A percentile compares a stretch with the other conserved stretches of the same genome.
Evolutionary conservation across 2,888 invertebrate genomes (phyloP).

Genomic region (Myathropa florea): DNA sequence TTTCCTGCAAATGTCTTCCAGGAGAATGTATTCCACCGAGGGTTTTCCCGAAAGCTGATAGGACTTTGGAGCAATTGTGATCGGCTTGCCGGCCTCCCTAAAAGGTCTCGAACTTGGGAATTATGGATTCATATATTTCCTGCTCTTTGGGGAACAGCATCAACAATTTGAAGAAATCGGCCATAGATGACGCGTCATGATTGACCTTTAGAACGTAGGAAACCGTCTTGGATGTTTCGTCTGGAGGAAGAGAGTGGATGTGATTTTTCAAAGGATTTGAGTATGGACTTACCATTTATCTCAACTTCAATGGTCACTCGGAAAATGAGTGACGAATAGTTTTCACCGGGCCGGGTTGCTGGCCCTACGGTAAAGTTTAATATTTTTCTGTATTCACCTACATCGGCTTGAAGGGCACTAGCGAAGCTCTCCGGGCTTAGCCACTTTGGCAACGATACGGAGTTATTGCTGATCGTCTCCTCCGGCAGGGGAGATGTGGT

Average conservation of each 20-base stretch:
- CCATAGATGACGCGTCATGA: constrained; percentile 74
- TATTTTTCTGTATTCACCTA: constrained; percentile 75
- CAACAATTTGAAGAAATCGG: constrained; percentile 72
- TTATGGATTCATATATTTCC: constrained; percentile 75
- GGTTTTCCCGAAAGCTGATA: constrained; percentile 75
- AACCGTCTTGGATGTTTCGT: constrained; percentile 71
- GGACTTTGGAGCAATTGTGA: constrained; percentile 76
- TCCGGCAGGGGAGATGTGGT: neutral
- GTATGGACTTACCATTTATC: constrained; percentile 73
- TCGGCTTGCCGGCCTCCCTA: constrained; percentile 73
- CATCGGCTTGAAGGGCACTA: constrained; percentile 73
- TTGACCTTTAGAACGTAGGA: constrained; percentile 76
- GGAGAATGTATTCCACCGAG: constrained; percentile 74
- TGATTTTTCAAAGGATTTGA: neutral
- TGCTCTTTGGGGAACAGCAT: constrained; percentile 77
- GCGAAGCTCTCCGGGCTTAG: constrained; percentile 73
- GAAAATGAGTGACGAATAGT: constrained; percentile 76
- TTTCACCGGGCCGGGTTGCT: constrained; percentile 73
- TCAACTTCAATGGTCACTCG: constrained; percentile 75
- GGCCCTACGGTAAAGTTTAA: constrained; percentile 66
- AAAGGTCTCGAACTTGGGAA: constrained; percentile 78
- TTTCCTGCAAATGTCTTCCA: constrained; percentile 77
- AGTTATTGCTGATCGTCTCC: neutral
- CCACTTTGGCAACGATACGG: constrained; percentile 73
- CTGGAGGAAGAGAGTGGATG: constrained; percentile 56